Evolutionary conservation across 37 sponge, comb jelly and placozoan species (phyloP).

Genomic region (Bolinopsis microptera): DNA sequence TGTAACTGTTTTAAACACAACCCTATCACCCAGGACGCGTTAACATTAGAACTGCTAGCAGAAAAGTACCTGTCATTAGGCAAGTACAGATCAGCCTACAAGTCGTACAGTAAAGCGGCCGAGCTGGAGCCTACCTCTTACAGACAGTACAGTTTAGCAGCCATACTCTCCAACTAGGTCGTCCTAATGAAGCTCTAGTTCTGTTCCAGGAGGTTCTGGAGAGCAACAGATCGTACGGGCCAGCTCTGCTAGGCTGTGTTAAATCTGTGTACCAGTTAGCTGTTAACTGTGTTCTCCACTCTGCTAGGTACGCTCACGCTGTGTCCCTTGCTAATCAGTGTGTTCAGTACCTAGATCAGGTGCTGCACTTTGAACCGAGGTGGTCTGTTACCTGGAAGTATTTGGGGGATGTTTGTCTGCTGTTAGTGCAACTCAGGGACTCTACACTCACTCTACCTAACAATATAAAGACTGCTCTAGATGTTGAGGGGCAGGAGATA

Average conservation of each 20-base stretch:
- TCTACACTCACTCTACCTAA: not conserved
- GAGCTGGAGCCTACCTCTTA: not conserved
- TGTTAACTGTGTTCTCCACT: not conserved
- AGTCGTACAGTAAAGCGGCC: not conserved
- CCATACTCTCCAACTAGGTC: not conserved
- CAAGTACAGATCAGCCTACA: not conserved
- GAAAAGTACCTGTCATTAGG: not conserved
- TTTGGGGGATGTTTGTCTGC: constrained; percentile 23
- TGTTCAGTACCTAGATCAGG: not conserved
- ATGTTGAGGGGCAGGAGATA: not conserved
- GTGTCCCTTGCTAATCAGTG: not conserved
- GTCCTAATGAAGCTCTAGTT: not conserved
- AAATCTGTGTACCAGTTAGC: not conserved
- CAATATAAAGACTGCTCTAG: not conserved
- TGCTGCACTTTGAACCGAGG: not conserved
- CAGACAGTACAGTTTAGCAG: not conserved
- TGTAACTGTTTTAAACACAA: too few relatives aligned
- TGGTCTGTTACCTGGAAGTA: constrained; percentile 48
- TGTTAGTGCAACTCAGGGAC: not conserved
- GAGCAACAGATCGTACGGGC: not conserved
- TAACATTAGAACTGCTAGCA: constrained; percentile 3
- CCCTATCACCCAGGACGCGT: constrained; percentile 11
- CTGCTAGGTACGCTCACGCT: not conserved
- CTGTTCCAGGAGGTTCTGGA: not conserved
- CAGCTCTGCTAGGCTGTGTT: constrained; percentile 15